A percentile compares a stretch with the other conserved stretches of the same genome.
phyloP scores from a whole-genome alignment of 2,113 vertebrate species.

The Odontophorus gujanensis region DNA sequence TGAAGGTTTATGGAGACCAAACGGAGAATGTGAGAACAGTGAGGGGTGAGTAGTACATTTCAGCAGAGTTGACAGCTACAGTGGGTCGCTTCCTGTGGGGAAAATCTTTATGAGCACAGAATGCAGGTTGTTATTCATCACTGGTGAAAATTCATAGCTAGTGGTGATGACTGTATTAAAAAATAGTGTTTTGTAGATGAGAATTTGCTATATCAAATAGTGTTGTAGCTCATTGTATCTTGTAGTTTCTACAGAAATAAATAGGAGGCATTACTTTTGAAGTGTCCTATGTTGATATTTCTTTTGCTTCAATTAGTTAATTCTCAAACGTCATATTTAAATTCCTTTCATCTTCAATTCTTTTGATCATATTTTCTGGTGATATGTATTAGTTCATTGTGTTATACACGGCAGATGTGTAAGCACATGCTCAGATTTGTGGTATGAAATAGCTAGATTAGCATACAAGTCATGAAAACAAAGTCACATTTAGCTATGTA shows the following conservation, averaged over 20 bases:
- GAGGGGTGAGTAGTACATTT: background rate
- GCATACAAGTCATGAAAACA: background rate
- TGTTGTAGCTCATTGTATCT: too few relatives aligned
- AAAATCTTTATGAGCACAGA: background rate
- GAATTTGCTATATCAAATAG: background rate
- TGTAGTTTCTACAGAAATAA: too few relatives aligned
- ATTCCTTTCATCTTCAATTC: background rate
- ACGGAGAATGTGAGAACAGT: background rate
- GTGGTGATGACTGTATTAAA: too few relatives aligned
- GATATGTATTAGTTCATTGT: accelerated
- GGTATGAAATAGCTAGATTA: background rate
- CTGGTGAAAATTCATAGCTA: background rate
- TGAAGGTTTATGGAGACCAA: background rate
- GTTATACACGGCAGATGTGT: background rate
- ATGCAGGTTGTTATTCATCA: background rate
- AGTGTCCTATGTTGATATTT: background rate
- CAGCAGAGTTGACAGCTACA: background rate
- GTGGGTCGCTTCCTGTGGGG: too few relatives aligned
- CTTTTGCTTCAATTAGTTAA: background rate
- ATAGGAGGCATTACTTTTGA: too few relatives aligned
- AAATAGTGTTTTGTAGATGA: background rate
- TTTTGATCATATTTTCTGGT: background rate
- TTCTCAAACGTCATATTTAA: background rate
- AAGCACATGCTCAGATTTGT: background rate
- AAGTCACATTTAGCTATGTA: background rate